Conservation (phyloP, 2,888 invertebrate species). For the Actias luna region DNA sequence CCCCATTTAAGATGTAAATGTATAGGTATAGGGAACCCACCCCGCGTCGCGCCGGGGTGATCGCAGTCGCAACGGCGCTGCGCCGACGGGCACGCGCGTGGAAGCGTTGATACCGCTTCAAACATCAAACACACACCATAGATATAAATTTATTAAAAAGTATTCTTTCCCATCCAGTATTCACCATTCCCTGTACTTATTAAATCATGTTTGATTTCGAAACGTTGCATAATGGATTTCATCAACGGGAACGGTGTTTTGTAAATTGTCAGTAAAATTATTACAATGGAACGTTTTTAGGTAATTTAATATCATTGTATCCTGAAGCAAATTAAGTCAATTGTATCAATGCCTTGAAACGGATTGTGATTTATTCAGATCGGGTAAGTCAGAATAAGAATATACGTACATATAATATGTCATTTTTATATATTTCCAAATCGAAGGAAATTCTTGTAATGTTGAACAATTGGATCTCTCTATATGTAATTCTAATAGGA, state of each 20-base stretch:
- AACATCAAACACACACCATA: not conserved
- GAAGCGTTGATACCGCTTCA: constrained; percentile 10
- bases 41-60: constrained; percentile 41
- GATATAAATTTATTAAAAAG: not conserved
- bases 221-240: not conserved
- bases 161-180: not conserved
- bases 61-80: constrained; percentile 64
- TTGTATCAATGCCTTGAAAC: constrained; percentile 8
- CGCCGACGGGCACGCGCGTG: constrained; percentile 59
- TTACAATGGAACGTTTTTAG: not conserved
- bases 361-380: not conserved
- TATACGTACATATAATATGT: not conserved
- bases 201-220: not conserved
- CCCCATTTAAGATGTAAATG: constrained; percentile 79
- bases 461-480: too few relatives aligned
- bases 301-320: constrained; percentile 2
- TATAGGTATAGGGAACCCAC: constrained; percentile 65
- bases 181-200: not conserved
- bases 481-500: too few relatives aligned
- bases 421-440: not conserved
- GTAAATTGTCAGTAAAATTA: too few relatives aligned
- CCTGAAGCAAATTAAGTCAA: not conserved
- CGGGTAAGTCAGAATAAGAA: not conserved
- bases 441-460: too few relatives aligned
- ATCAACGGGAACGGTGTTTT: not conserved